phyloP scores from a whole-genome alignment of 2,888 invertebrate species.

The Yponomeuta cagnagella region DNA sequence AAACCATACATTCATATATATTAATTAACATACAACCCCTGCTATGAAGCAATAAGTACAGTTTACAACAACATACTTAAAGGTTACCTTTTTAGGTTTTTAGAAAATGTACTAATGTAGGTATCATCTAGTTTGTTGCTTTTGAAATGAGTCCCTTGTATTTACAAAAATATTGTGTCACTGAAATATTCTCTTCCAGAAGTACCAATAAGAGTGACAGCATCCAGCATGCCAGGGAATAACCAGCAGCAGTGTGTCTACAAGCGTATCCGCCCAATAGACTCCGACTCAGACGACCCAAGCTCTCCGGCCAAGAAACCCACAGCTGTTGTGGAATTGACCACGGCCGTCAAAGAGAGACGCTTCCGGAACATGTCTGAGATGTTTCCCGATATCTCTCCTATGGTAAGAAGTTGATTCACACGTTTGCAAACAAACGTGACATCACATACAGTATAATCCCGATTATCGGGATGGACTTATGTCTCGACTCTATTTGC shows the following conservation, averaged over 20 bases:
- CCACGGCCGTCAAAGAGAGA: constrained; percentile 70
- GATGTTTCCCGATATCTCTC: constrained; percentile 77
- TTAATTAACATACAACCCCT: neutral
- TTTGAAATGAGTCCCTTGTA: no score
- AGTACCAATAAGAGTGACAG: constrained; percentile 4
- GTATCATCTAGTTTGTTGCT: no score
- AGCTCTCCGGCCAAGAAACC: constrained; percentile 48
- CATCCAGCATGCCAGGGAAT: neutral
- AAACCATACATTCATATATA: neutral
- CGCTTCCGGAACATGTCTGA: constrained; percentile 78
- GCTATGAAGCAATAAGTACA: neutral
- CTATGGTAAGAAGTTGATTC: constrained; percentile 58
- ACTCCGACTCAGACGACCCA: constrained; percentile 74
- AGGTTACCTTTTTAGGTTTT: no score
- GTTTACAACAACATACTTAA: neutral
- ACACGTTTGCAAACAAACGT: no score
- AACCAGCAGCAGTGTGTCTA: constrained; percentile 17
- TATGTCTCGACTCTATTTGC: no score
- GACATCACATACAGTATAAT: no score
- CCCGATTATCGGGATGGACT: no score
- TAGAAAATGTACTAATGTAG: no score
- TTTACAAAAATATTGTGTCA: no score
- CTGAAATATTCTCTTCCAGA: neutral
- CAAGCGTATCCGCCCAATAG: constrained; percentile 57
- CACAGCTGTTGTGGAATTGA: constrained; percentile 38